Base-by-base conservation (phyloP, 2,113 vertebrate species). In the Ameiurus melas region DNA sequence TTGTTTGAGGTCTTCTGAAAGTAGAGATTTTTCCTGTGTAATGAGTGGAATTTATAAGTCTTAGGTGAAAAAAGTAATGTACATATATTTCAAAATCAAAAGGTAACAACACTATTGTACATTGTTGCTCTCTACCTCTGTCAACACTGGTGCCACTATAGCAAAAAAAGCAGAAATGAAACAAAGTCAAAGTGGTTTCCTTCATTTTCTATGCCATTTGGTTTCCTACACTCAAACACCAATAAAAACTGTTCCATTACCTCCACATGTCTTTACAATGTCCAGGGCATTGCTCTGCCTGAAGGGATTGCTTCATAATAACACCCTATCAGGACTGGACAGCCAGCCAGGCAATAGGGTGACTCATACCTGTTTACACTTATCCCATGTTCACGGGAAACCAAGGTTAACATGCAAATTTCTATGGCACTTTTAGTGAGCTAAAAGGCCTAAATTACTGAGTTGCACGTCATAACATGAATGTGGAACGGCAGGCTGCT, bases 141-240 rank as follows among this genome's bases (percentile, higher is more conserved):
- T 9, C 51, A 80, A 19, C 51, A 30, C 27, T 80, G 13, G 10
- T n/a, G 43, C 43, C 13, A 17, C 75, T 78, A 78, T 33, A 33
- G 51, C 53, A 58, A 8, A 33, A 81, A 53, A 55, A 33, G 6
- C 53, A 55, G 12, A 90, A 87, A 91, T 90, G 79, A 91, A 91
- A 85, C 6, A 85, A 86, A 27, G 30, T 2, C 33, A 62, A 20
- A 13, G 20, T 16, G 43, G 0, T 22, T 57, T 30, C 19, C 30
- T 55, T 53, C 10, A 17, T 39, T 66, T 53, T 87, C 86, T 71
- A 51, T 62, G 77, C 43, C 20, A 58, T 81, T 89, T 82, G 27
- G 66, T 43, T 25, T 71, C 27, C 33, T 60, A n/a, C 36, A 25
- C 55, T 60, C 12, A 60, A 57, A 70, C 16, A 81, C 19, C 53